Evolutionary conservation across 2,888 invertebrate genomes (phyloP).

Genomic region (Hermaeophaga mercurialis): DNA sequence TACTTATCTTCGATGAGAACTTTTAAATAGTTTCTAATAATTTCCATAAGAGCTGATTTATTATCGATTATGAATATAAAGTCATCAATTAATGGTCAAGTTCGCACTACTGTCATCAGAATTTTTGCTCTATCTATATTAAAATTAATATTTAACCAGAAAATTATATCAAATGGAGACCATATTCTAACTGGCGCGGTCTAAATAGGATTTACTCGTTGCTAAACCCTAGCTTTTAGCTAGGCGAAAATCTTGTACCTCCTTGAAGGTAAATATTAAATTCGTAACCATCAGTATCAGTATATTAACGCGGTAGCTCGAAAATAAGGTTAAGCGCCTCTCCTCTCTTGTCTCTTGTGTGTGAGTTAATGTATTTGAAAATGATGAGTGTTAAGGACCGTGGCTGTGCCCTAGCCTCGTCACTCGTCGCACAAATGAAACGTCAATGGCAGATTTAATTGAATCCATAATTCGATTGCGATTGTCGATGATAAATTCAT

Average conservation of each 20-base stretch:
- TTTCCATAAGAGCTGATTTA: too few species aligned
- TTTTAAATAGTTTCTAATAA: too few species aligned
- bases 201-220: slow-evolving; percentile 1
- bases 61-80: too few species aligned
- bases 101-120: too few species aligned
- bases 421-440: slow-evolving; percentile 32
- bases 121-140: too few species aligned
- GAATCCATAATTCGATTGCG: slow-evolving; percentile 36
- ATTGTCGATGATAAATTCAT: slow-evolving; percentile 30
- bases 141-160: too few species aligned
- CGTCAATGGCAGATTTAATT: slow-evolving; percentile 36
- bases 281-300: slow-evolving; percentile 1
- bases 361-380: slow-evolving; percentile 33
- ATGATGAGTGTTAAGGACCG: slow-evolving; percentile 32
- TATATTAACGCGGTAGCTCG: slow-evolving; percentile 11
- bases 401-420: slow-evolving; percentile 19
- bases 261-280: slow-evolving; percentile 19
- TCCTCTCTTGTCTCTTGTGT: slow-evolving; percentile 24
- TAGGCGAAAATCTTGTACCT: not conserved
- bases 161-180: too few species aligned
- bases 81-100: too few species aligned
- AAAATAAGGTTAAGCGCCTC: slow-evolving; percentile 31
- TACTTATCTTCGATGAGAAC: too few species aligned
- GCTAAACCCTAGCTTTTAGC: slow-evolving; percentile 7
- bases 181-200: not conserved